phyloP scores from a whole-genome alignment of 2,888 invertebrate genomes.

The Theretra japonica region DNA sequence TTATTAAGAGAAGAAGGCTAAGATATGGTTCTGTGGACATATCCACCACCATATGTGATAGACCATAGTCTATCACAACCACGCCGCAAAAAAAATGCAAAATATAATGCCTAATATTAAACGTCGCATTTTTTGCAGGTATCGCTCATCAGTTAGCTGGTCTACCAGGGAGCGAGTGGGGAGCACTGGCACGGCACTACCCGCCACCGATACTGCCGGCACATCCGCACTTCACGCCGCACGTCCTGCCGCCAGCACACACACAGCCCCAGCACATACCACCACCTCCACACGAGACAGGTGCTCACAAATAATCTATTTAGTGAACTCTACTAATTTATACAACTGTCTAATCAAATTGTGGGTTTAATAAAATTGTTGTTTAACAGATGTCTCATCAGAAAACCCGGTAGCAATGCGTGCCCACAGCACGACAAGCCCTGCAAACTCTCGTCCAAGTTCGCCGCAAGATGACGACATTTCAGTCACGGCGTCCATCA shows the following conservation, averaged over 20 bases:
- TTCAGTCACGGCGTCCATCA: conserved; percentile 86
- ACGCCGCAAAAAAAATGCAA: too few relatives aligned
- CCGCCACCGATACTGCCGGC: conserved; percentile 79
- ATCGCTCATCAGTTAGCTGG: conserved; percentile 91
- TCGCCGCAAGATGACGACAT: conserved; percentile 86
- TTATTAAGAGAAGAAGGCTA: too few relatives aligned
- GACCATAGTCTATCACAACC: too few relatives aligned
- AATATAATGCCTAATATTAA: too few relatives aligned
- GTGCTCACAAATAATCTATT: conserved; percentile 43
- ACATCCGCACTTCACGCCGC: conserved; percentile 85
- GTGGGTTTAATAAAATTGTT: too few relatives aligned
- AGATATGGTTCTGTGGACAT: too few relatives aligned
- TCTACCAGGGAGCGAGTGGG: conserved; percentile 87
- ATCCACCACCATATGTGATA: too few relatives aligned
- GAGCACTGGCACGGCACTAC: conserved; percentile 87
- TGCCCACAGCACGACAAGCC: conserved; percentile 90
- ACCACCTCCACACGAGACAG: conserved; percentile 82
- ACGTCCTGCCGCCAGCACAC: conserved; percentile 82
- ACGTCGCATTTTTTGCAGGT: conserved; percentile 71
- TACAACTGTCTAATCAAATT: neutral
- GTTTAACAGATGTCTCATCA: conserved; percentile 67
- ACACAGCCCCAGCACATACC: conserved; percentile 74
- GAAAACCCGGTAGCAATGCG: conserved; percentile 79
- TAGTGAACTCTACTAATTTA: neutral
- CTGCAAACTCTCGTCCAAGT: conserved; percentile 86